Conservation (phyloP, 2,888 invertebrate genomes). For the Perizoma affinitatum region DNA sequence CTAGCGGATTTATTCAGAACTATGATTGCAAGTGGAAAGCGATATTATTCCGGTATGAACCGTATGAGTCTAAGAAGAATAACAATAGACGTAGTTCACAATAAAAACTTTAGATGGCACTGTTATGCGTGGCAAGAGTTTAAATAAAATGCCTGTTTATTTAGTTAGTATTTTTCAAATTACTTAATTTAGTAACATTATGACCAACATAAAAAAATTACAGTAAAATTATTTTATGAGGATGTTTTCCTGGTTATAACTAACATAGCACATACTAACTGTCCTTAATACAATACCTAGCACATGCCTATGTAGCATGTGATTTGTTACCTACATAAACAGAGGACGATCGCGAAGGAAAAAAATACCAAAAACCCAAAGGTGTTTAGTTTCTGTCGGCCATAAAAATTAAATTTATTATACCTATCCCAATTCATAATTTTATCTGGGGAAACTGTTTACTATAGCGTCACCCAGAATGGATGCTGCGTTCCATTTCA, state of each 20-base stretch:
- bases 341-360: conserved; percentile 23
- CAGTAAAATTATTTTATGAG: no score
- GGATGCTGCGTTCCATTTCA: no score
- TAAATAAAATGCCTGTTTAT: no score
- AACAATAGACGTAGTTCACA: conserved; percentile 3
- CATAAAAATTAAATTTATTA: conserved; percentile 49
- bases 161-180: no score
- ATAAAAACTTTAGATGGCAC: conserved; percentile 8
- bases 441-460: conserved; percentile 47
- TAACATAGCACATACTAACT: no score
- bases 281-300: no score
- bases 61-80: background rate
- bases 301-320: no score
- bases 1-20: conserved; percentile 6
- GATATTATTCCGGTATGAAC: background rate
- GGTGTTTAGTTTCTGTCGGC: conserved; percentile 35
- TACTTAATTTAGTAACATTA: no score
- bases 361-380: conserved; percentile 32
- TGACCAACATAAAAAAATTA: no score
- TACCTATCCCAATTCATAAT: conserved; percentile 48
- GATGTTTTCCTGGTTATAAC: no score
- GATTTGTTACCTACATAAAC: no score
- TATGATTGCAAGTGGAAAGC: background rate
- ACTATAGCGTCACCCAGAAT: no score
- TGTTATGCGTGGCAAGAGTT: background rate